Conservation (phyloP, 2,113 vertebrate species). For the Apodemus speciosus region DNA sequence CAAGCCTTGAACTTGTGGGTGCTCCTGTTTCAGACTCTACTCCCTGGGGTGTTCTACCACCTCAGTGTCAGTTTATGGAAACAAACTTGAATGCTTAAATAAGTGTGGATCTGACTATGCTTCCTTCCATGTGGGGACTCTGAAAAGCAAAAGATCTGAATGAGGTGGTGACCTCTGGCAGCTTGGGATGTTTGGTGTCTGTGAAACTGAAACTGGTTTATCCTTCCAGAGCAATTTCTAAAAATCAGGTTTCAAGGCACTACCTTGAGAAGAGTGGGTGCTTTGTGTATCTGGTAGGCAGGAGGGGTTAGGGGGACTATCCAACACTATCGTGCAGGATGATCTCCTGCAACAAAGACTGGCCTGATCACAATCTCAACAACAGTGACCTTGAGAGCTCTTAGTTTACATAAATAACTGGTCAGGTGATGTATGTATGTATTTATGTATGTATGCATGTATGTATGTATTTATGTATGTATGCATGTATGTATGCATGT, state of each 20-base stretch:
- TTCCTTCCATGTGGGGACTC: no score
- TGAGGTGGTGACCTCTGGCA: neutral
- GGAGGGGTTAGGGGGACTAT: neutral
- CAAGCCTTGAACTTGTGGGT: neutral
- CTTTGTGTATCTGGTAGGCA: neutral
- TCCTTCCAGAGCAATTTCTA: neutral
- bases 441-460: no score
- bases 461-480: no score
- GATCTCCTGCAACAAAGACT: no score
- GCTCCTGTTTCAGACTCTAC: neutral
- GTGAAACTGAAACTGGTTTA: neutral
- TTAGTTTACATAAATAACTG: neutral
- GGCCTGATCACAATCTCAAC: neutral
- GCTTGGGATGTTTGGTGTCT: neutral
- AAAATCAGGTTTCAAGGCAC: neutral
- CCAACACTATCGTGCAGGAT: neutral
- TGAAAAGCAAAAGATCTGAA: neutral
- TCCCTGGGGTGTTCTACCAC: neutral
- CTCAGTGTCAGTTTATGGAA: neutral
- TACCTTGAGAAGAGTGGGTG: neutral
- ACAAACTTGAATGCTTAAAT: neutral
- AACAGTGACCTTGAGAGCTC: neutral
- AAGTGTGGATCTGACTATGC: accelerated
- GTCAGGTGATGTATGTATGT: no score
- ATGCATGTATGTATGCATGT: no score